Percentiles rank a stretch among this genome's conserved stretches.
phyloP scores from a whole-genome alignment of 2,113 vertebrate genomes.

The Mastomys natalensis region DNA sequence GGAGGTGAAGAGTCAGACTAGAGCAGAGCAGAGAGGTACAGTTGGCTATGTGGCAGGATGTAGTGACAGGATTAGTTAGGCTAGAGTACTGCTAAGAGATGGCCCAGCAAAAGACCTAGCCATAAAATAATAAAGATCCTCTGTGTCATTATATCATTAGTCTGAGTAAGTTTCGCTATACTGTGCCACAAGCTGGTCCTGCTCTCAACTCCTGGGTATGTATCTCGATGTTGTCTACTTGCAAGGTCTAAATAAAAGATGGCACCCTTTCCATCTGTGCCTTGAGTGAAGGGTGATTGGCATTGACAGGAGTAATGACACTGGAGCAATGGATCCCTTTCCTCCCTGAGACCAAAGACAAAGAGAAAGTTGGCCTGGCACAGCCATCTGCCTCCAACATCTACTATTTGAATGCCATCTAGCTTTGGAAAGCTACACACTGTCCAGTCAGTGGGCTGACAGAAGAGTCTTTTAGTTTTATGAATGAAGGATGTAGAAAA shows the following conservation, averaged over 20 bases:
- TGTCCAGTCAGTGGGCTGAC: not conserved
- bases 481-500: not conserved
- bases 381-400: not conserved
- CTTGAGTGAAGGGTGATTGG: not conserved
- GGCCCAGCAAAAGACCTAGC: too few species aligned
- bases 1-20: too few species aligned
- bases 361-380: not conserved
- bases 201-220: accelerated
- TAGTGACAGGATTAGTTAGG: too few species aligned
- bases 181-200: too few species aligned
- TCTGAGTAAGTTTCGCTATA: too few species aligned
- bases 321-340: not conserved
- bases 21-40: too few species aligned
- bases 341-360: not conserved
- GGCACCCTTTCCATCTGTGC: not conserved
- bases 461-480: conserved; percentile 2
- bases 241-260: not conserved
- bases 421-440: not conserved
- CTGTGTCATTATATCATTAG: too few species aligned
- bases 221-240: not conserved
- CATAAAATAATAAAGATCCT: too few species aligned
- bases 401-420: not conserved
- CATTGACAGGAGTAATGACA: not conserved
- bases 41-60: too few species aligned
- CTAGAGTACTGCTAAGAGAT: too few species aligned